Conservation (phyloP, 1,140 invertebrate genomes). For the Schlechtendalia chinensis region DNA sequence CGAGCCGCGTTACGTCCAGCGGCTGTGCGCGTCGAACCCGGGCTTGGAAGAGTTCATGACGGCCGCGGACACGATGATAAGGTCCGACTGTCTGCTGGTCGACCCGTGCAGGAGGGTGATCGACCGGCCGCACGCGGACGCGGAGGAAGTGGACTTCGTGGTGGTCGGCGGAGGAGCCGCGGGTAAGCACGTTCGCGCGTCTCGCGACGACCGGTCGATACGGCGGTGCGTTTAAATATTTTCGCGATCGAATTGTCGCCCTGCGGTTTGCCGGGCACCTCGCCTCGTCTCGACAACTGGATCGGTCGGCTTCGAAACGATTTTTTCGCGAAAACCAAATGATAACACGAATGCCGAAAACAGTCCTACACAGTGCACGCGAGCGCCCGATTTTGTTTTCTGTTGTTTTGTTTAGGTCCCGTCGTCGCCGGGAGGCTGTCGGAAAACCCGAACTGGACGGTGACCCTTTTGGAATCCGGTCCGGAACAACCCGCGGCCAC, state of each 20-base stretch:
- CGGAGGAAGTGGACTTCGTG: conserved; percentile 55
- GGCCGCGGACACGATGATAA: conserved; percentile 55
- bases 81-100: conserved; percentile 60
- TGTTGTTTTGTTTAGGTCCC: conserved; percentile 53
- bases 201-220: too few relatives aligned
- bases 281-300: too few relatives aligned
- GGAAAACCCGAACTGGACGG: conserved; percentile 56
- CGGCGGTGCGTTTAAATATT: too few relatives aligned
- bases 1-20: background rate
- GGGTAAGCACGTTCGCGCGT: conserved; percentile 48
- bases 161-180: conserved; percentile 54
- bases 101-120: conserved; percentile 57
- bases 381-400: too few relatives aligned
- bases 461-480: conserved; percentile 64
- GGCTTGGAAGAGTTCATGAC: conserved; percentile 57
- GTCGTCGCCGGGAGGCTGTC: conserved; percentile 62
- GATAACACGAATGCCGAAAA: too few relatives aligned
- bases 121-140: background rate
- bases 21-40: background rate
- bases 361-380: too few relatives aligned
- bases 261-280: too few relatives aligned
- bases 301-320: too few relatives aligned
- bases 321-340: too few relatives aligned
- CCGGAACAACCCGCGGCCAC: conserved; percentile 62
- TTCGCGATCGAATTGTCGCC: too few relatives aligned